These are phyloP conservation scores for Rhinichthys klamathensis DNA, from an alignment of 2,113 vertebrate genomes.

Conservation along the genomic window DNA sequence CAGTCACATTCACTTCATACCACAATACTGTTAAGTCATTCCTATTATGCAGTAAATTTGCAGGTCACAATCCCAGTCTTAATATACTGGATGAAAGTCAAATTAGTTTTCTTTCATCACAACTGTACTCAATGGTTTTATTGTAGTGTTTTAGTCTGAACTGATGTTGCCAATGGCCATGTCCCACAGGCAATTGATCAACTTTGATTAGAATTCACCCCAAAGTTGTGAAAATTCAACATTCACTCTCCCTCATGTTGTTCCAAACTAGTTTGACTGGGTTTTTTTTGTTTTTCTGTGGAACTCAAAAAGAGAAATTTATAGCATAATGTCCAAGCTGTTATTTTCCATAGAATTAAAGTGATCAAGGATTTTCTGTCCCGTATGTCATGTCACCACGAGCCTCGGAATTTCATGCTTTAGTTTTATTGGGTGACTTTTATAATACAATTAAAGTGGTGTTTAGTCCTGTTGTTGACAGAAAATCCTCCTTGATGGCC, in stretches of 20 bases:
- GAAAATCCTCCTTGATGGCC: no score
- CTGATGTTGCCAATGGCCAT: neutral
- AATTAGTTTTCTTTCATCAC: neutral
- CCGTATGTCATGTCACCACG: neutral
- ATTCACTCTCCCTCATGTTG: no score
- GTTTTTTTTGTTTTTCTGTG: neutral
- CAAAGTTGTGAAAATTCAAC: no score
- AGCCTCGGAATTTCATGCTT: neutral
- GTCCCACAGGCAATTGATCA: neutral
- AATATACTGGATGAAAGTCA: neutral
- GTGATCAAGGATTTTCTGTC: neutral
- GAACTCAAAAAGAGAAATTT: neutral
- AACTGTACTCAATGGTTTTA: neutral
- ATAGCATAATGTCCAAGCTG: neutral
- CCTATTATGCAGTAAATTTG: neutral
- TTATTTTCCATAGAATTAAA: neutral
- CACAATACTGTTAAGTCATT: neutral
- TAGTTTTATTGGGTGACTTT: no score
- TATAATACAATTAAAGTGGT: no score
- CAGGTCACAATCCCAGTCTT: neutral
- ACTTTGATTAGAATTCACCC: neutral
- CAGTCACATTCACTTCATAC: conserved; percentile 13
- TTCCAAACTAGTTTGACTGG: neutral
- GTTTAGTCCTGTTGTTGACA: no score
- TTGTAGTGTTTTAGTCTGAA: neutral